Evolutionary conservation across 2,113 vertebrate genomes (phyloP).

Genomic region (Strigops habroptila): DNA sequence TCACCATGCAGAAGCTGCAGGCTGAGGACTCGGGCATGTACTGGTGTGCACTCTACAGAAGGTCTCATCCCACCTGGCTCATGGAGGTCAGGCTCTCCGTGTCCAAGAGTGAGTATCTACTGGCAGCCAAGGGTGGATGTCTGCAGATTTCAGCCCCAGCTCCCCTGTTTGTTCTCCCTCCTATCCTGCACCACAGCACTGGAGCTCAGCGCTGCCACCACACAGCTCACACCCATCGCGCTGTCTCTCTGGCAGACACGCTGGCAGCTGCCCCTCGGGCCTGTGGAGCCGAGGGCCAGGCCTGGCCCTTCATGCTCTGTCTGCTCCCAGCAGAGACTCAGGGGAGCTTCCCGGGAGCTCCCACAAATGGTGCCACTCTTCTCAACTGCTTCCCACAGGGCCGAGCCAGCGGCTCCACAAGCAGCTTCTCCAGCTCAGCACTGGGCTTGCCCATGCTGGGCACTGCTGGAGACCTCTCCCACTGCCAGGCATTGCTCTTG

Average conservation of each 20-base stretch:
- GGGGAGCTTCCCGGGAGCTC: background rate
- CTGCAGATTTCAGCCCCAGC: background rate
- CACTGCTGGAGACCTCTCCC: background rate
- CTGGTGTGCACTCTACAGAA: background rate
- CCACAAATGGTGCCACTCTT: background rate
- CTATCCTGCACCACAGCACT: accelerated
- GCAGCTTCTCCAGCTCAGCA: background rate
- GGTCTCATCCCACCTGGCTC: accelerated
- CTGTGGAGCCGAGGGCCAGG: background rate
- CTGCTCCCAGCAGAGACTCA: background rate
- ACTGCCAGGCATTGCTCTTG: background rate
- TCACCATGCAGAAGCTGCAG: slow-evolving; percentile 23
- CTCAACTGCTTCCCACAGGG: background rate
- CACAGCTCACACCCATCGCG: accelerated
- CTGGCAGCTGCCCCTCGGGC: accelerated
- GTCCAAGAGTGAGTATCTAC: background rate
- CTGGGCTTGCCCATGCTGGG: background rate
- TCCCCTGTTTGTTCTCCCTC: background rate
- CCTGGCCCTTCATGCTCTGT: background rate
- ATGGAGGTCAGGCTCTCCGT: slow-evolving; percentile 23
- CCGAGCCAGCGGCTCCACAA: accelerated
- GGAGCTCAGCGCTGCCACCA: accelerated
- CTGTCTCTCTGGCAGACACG: background rate
- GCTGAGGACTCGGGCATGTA: slow-evolving; percentile 13
- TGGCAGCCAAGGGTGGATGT: background rate